Base-by-base conservation (phyloP, 2,888 invertebrate genomes). In the Pilophorus perplexus region DNA sequence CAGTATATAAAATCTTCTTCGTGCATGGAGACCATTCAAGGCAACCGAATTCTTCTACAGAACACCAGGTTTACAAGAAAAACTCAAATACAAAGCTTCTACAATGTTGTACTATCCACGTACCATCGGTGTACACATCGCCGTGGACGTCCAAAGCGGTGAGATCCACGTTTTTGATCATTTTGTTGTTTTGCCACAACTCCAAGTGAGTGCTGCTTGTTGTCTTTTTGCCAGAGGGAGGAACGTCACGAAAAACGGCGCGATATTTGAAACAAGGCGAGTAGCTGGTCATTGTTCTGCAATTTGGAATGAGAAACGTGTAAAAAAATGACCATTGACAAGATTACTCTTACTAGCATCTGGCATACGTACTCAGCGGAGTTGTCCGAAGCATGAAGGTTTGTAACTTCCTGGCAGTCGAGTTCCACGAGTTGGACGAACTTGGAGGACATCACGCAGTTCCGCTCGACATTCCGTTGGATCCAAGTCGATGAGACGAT, bases 81-180 rank as follows among this genome's bases (percentile, higher is more conserved):
- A n/a, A n/a, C n/a, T n/a, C n/a, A n/a, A n/a, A n/a, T n/a, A n/a
- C n/a, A n/a, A n/a, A n/a, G n/a, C n/a, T n/a, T n/a, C n/a, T n/a
- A n/a, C n/a, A n/a, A n/a, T n/a, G n/a, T n/a, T n/a, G n/a, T n/a
- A n/a, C n/a, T 33, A 8, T 33, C 33, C 28, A 71, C 79, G 79
- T 80, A 88, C 89, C 80, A 76, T 90, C 89, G 68, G 84, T 81
- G 77, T 91, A 90, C 8, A 93, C 85, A 74, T 87, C 86, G 50
- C 90, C 91, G 77, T 93, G 93, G 4, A 87, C 78, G 72, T 92
- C 89, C 44, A 87, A 75, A 1, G 84, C 83, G 5, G 82, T 79
- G 20, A 92, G 79, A 75, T 92, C 89, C 18, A 67, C 64, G 48
- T 87, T 82, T 72, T 82, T 82, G 72, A 85, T 83, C 1, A 80